Evolutionary conservation across 2,888 invertebrate genomes (phyloP), one percentile per base, ranked within the genome.

Genomic region (Psylliodes chrysocephalus): DNA sequence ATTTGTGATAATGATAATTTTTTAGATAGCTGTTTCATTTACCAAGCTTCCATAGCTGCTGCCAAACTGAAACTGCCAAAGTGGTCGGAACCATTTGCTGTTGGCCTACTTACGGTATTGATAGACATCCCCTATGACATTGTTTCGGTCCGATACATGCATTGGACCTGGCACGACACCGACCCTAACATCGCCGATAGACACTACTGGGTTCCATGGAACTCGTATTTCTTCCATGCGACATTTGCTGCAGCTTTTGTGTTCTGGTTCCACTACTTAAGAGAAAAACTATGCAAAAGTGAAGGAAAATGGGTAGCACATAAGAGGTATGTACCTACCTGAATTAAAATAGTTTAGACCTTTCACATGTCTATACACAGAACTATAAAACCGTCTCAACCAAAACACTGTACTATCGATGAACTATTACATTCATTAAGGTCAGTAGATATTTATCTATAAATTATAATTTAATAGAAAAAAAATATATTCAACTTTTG

Each of bases 131-230:
- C 93, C 0, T 93, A 91, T 77, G 93, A 93, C 76, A 91, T 93
- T 53, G 88, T 91, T 63, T 88, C 90, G 0, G 89, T 92, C 8
- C 91, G 91, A 79, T 89, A 90, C 77, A 82, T 92, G 12, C 93
- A 92, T 83, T 93, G 93, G 93, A 90, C 91, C 1, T 94, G 93
- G 93, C 93, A 93, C 72, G 90, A 90, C 75, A 90, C 90, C 0
- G 90, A 90, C 78, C 89, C 90, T 2, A 90, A 89, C 73, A 85
- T 90, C 80, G 84, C 78, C 68, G 92, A 93, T 78, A 85, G 92
- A 38, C 89, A 90, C 79, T 93, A 92, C 81, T 91, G 90, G 89
- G 92, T 93, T 17, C 93, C 93, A 0, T 92, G 91, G 90, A 93
- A 90, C 77, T 92, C 91, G 0, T 93, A 91, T 81, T 93, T 91